These are phyloP conservation scores for Calidris pugnax DNA, from an alignment of 2,113 vertebrate genomes.

Conservation along the genomic window DNA sequence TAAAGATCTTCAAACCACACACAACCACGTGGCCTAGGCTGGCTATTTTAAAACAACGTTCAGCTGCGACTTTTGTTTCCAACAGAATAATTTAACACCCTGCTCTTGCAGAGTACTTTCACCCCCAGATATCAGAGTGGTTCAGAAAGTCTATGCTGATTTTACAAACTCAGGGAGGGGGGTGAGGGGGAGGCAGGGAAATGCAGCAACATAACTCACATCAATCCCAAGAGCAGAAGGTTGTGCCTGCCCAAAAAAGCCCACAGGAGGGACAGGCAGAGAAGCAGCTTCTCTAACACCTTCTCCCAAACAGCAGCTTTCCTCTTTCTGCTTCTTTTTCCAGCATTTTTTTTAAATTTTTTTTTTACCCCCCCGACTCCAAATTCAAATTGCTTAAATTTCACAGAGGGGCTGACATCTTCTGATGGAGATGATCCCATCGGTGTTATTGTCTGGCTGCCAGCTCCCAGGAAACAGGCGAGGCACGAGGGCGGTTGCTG, in stretches of 20 bases:
- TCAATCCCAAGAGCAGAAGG: not conserved
- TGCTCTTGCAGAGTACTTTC: not conserved
- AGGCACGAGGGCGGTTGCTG: constrained; percentile 49
- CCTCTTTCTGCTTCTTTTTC: not conserved
- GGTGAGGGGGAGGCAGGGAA: not conserved
- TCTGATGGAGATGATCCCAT: constrained; percentile 56
- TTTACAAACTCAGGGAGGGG: not conserved
- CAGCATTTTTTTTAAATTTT: not conserved
- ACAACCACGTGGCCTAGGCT: not conserved
- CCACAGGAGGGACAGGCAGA: not conserved
- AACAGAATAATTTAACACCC: not conserved
- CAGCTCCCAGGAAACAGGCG: constrained; percentile 47
- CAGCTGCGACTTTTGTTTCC: constrained; percentile 21
- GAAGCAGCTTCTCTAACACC: not conserved
- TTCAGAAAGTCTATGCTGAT: not conserved
- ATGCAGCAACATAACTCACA: not conserved
- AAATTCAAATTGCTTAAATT: constrained; percentile 22
- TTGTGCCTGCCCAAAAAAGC: not conserved
- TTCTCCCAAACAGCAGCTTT: not conserved
- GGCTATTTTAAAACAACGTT: not conserved
- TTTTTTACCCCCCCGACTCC: not conserved
- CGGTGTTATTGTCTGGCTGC: constrained; percentile 68
- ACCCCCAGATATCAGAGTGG: not conserved
- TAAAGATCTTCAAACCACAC: not conserved
- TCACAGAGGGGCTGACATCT: constrained; percentile 55